Base-by-base conservation (phyloP, 1,140 invertebrate genomes). In the Bombus breviceps region DNA sequence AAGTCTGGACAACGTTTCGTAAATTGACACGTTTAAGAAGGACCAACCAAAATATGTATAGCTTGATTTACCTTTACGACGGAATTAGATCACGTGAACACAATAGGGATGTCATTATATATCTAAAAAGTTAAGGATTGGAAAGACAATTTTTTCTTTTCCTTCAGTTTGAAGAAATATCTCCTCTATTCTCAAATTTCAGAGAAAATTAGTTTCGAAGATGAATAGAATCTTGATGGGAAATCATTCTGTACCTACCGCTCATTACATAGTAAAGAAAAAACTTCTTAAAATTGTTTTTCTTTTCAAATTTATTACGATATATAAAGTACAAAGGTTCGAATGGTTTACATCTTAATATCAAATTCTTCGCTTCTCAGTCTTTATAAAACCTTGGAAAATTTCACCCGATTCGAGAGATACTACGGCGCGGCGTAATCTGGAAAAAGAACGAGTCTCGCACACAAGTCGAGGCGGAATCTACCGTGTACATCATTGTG, bases 401-500 rank as follows among this genome's bases (percentile, higher is more conserved):
- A 71, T 71, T 71, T 71, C 5, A 28, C 22, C 37, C 34, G 9
- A 39, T 68, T 37, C 32, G 15, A 39, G 10, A 57, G 32, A 22
- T 25, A 57, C 32, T 34, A 22, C 2, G 25, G 13, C 1, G 5
- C 15, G 1, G 25, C 6, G 71, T 66, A 37, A 10, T 34, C 8
- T 12, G 34, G 15, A n/a, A 62, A 75, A 57, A 57, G 18, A 25
- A 76, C 47, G 10, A 57, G 8, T 39, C 2, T 18, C 12, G 47
- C 47, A 53, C 47, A 53, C 18, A 32, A 18, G 43, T 57, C 78
- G 68, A 72, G 53, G 32, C 37, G 81, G 59, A 85, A 75, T 82
- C 86, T 62, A 41, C 39, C 39, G 41, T 47, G 62, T 83, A 66
- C 72, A 85, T 87, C 83, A 76, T 80, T 76, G 73, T 84, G 64